Conservation (phyloP, 1,140 invertebrate species). For the Apis laboriosa region DNA sequence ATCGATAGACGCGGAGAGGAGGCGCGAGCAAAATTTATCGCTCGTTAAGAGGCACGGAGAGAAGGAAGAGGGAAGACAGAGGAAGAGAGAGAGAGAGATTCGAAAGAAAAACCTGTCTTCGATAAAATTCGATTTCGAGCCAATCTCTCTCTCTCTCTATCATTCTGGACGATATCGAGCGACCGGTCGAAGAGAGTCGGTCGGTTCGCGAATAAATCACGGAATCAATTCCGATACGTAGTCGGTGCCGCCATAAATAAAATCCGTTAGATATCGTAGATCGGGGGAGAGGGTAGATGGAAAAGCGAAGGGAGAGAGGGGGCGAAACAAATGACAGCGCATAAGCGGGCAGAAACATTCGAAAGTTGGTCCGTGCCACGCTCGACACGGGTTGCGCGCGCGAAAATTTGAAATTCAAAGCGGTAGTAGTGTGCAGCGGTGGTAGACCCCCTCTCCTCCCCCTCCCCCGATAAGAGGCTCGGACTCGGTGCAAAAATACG, state of each 20-base stretch:
- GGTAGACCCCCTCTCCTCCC: not conserved
- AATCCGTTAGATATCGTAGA: slow-evolving; percentile 64
- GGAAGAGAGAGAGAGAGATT: slow-evolving; percentile 3
- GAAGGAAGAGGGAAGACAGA: not conserved
- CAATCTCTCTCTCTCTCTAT: not conserved
- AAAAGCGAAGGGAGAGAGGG: not conserved
- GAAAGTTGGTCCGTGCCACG: slow-evolving; percentile 67
- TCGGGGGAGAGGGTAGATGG: slow-evolving; percentile 3
- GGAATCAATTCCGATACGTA: slow-evolving; percentile 67
- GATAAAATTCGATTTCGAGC: slow-evolving; percentile 49
- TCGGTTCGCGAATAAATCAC: slow-evolving; percentile 70
- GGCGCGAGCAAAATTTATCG: slow-evolving; percentile 28
- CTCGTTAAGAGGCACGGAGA: slow-evolving; percentile 16
- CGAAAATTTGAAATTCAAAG: slow-evolving; percentile 79
- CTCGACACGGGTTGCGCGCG: slow-evolving; percentile 51
- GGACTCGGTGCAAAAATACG: slow-evolving; percentile 75
- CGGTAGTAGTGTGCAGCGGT: slow-evolving; percentile 5
- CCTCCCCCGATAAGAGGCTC: slow-evolving; percentile 65
- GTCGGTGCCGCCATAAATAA: slow-evolving; percentile 71
- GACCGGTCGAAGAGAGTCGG: slow-evolving; percentile 33
- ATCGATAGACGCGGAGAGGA: not conserved
- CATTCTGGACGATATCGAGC: slow-evolving; percentile 30
- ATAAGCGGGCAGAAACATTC: slow-evolving; percentile 71
- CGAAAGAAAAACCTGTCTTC: slow-evolving; percentile 29
- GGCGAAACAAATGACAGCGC: slow-evolving; percentile 70